Evolutionary conservation across 2,113 vertebrate species (phyloP).

Genomic region (Octodon degus): DNA sequence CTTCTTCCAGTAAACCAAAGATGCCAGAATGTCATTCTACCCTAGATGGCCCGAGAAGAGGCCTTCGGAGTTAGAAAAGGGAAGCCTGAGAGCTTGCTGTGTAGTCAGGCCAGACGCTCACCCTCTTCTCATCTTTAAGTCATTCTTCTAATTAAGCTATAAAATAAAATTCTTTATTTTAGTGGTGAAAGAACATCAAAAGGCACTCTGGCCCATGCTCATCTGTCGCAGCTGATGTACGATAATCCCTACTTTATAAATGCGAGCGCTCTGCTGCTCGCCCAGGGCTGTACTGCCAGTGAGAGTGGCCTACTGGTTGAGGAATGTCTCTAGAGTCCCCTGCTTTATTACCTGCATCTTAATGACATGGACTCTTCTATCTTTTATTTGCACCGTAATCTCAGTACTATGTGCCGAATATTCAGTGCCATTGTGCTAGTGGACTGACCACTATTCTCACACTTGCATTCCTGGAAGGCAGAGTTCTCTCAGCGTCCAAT

Average conservation of each 20-base stretch:
- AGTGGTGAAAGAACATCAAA: constrained; percentile 12
- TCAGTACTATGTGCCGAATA: not conserved
- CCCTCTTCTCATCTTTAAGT: constrained; percentile 6
- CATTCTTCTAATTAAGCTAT: constrained; percentile 21
- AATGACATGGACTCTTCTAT: not conserved
- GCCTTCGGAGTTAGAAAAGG: not conserved
- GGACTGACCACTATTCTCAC: not conserved
- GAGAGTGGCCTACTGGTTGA: not conserved
- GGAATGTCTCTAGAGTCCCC: not conserved
- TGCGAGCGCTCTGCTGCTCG: not conserved
- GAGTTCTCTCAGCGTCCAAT: not conserved
- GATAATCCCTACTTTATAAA: not conserved
- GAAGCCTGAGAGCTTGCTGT: not conserved
- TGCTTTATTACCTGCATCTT: not conserved
- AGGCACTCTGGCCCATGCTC: not conserved
- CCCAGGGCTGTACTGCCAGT: not conserved
- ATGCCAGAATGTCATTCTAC: not conserved
- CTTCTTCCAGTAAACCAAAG: not conserved
- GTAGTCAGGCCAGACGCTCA: not conserved
- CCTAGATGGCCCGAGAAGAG: not conserved
- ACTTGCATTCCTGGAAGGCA: not conserved
- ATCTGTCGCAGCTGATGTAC: not conserved
- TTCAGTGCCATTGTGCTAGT: not conserved
- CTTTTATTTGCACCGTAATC: not conserved
- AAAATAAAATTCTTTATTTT: constrained; percentile 30